phyloP scores from a whole-genome alignment of 2,888 invertebrate genomes.

The Protonemura montana region DNA sequence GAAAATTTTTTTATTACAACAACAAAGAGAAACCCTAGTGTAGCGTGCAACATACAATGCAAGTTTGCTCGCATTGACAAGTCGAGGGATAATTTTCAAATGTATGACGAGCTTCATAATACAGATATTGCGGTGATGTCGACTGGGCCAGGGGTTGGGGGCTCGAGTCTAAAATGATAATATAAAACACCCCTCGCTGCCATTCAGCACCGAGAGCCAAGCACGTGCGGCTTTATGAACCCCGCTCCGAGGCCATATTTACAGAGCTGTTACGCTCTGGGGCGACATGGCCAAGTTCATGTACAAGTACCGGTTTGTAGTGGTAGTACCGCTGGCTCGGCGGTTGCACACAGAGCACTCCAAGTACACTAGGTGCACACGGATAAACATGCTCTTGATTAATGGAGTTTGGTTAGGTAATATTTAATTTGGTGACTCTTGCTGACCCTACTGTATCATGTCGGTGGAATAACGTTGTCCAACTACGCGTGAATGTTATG shows the following conservation, averaged over 20 bases:
- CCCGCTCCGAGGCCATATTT: neutral
- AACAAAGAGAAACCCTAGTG: neutral
- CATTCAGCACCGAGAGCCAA: neutral
- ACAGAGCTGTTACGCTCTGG: neutral
- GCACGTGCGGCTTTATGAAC: constrained; percentile 37
- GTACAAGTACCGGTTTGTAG: neutral
- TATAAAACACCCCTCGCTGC: constrained; percentile 18
- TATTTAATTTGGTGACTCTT: neutral
- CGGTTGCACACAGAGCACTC: neutral
- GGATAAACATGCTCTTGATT: constrained; percentile 7
- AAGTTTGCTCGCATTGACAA: constrained; percentile 29
- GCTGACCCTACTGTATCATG: too few relatives aligned
- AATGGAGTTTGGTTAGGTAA: neutral
- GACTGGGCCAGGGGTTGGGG: neutral
- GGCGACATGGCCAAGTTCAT: neutral
- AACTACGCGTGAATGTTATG: neutral
- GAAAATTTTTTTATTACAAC: constrained; percentile 1
- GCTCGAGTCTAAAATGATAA: neutral
- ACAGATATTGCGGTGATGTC: constrained; percentile 36
- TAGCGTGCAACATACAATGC: constrained; percentile 9
- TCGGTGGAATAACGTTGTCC: neutral
- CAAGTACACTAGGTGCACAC: neutral
- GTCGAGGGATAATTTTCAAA: constrained; percentile 1
- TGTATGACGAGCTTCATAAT: constrained; percentile 3
- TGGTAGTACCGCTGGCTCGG: neutral